Conservation (phyloP, 2,797 vertebrate genomes). For the Ctenochaetus hawaiiensis region DNA sequence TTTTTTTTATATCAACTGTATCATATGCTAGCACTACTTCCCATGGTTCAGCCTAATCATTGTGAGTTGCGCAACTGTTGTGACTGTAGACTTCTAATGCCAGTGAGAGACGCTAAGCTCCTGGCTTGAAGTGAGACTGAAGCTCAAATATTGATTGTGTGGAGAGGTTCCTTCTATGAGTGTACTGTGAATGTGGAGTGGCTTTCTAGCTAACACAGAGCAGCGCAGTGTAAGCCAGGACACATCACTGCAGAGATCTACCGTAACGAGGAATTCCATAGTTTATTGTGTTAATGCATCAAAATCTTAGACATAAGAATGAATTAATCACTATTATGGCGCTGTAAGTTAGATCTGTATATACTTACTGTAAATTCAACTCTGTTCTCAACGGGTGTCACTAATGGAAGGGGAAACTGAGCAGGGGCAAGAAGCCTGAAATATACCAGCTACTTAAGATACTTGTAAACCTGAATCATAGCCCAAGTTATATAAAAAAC, state of each 20-base stretch:
- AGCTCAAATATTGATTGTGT: conserved; percentile 40
- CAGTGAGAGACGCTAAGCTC: conserved; percentile 22
- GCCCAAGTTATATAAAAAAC: too few relatives aligned
- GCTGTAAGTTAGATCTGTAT: neutral
- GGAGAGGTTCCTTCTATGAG: conserved; percentile 35
- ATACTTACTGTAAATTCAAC: neutral
- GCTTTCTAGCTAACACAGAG: conserved; percentile 28
- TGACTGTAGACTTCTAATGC: conserved; percentile 8
- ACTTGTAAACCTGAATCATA: neutral
- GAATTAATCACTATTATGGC: neutral
- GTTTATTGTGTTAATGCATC: neutral
- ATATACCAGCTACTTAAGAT: conserved; percentile 14
- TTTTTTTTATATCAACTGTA: neutral
- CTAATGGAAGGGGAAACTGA: neutral
- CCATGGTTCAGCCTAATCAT: neutral
- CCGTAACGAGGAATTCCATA: neutral
- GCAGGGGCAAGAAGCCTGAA: neutral
- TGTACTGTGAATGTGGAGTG: conserved; percentile 11
- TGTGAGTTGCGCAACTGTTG: conserved; percentile 21
- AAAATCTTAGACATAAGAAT: neutral
- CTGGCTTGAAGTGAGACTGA: conserved; percentile 24
- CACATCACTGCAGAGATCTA: neutral
- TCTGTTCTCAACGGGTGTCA: neutral
- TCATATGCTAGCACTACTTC: conserved; percentile 9
- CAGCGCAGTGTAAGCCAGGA: neutral